Evolutionary conservation across 2,797 vertebrate species (phyloP).

Genomic region (Tapera naevia): DNA sequence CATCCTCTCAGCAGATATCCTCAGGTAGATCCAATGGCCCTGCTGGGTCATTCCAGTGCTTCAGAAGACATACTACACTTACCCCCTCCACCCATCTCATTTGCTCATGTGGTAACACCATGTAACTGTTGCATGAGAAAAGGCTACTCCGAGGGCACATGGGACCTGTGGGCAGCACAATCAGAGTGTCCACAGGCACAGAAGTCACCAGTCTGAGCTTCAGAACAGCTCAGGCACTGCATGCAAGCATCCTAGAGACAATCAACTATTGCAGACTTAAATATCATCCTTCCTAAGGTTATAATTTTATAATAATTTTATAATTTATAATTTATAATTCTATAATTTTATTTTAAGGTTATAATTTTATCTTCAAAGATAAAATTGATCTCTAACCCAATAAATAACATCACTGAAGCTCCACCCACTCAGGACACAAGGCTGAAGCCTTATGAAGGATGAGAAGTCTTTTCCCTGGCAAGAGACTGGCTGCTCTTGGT

Average conservation of each 20-base stretch:
- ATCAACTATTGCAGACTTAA: background rate
- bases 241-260: background rate
- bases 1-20: background rate
- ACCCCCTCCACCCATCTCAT: background rate
- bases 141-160: background rate
- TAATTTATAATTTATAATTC: too few species aligned
- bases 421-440: accelerated
- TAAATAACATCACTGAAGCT: background rate
- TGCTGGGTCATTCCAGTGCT: background rate
- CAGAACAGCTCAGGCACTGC: background rate
- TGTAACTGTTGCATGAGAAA: background rate
- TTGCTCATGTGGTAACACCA: background rate
- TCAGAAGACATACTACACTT: background rate
- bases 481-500: background rate
- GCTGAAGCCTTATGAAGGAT: background rate
- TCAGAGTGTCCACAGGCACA: background rate
- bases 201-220: background rate
- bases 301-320: too few species aligned
- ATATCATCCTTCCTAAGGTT: background rate
- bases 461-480: background rate
- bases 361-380: background rate
- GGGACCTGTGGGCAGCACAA: accelerated
- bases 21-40: background rate
- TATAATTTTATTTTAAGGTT: too few species aligned
- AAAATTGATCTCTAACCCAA: background rate